Conservation (phyloP, 2,888 invertebrate species). For the Noctua janthe region DNA sequence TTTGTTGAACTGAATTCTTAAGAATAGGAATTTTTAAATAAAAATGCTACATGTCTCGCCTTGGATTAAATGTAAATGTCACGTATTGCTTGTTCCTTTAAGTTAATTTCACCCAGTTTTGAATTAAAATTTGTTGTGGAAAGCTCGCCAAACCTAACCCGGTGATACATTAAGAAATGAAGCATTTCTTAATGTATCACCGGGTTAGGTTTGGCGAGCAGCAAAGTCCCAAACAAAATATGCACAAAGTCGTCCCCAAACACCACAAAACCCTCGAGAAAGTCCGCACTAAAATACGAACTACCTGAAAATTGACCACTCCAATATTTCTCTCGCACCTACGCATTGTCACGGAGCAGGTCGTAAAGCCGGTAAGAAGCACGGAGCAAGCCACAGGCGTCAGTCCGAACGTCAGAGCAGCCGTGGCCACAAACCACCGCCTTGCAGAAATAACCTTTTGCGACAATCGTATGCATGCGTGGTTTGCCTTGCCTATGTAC, state of each 20-base stretch:
- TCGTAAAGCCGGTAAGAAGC: constrained; percentile 60
- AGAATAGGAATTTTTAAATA: not conserved
- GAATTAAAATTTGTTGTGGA: not conserved
- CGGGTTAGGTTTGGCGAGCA: too few relatives aligned
- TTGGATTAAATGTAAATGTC: not conserved
- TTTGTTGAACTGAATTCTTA: not conserved
- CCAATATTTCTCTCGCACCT: constrained; percentile 59
- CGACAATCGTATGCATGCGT: constrained; percentile 62
- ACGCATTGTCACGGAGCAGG: constrained; percentile 53
- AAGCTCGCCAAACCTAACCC: not conserved
- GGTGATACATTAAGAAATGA: not conserved
- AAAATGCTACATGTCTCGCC: not conserved
- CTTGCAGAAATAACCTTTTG: constrained; percentile 68
- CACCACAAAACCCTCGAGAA: constrained; percentile 19
- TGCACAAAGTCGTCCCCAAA: not conserved
- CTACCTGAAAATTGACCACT: constrained; percentile 57
- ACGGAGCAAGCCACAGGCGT: constrained; percentile 58
- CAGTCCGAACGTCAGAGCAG: constrained; percentile 63
- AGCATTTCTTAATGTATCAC: too few relatives aligned
- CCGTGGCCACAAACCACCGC: constrained; percentile 65
- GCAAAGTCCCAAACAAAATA: not conserved
- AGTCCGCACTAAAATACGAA: constrained; percentile 38
- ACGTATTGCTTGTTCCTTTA: not conserved
- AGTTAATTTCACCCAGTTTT: not conserved
- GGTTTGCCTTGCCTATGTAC: constrained; percentile 37